A percentile compares a stretch with the other conserved stretches of the same genome.
Conservation (phyloP, 1,140 invertebrate species). For the Himalopsyche phryganea region DNA sequence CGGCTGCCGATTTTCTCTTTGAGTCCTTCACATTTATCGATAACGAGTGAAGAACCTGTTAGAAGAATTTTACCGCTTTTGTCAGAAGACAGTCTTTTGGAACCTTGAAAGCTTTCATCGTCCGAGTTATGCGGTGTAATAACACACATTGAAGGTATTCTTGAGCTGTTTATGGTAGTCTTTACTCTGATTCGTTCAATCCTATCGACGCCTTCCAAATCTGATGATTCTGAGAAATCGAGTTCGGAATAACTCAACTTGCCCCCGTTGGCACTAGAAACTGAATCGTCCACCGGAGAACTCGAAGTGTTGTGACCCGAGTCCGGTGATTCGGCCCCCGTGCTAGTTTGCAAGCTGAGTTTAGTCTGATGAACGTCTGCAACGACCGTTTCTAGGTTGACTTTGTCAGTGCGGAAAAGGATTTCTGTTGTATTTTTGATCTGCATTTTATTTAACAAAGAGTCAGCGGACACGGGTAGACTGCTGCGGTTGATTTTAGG, state of each 20-base stretch:
- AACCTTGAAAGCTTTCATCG: constrained; percentile 64
- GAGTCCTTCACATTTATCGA: constrained; percentile 1
- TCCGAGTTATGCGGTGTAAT: constrained; percentile 85
- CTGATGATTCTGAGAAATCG: constrained; percentile 77
- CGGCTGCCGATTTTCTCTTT: constrained; percentile 35
- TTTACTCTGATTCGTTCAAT: constrained; percentile 81
- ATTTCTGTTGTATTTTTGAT: constrained; percentile 1
- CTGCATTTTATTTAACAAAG: neutral
- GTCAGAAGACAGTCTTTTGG: constrained; percentile 12
- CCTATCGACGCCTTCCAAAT: constrained; percentile 77
- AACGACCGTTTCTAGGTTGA: constrained; percentile 23
- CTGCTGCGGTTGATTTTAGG: constrained; percentile 16
- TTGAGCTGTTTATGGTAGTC: constrained; percentile 79
- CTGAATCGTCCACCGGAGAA: constrained; percentile 71
- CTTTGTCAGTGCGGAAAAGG: neutral
- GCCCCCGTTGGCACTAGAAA: constrained; percentile 62
- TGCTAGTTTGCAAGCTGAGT: neutral
- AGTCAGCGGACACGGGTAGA: neutral
- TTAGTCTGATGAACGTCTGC: constrained; percentile 26
- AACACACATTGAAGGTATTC: constrained; percentile 89
- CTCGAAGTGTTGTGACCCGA: constrained; percentile 78
- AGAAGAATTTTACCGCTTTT: neutral
- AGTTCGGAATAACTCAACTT: constrained; percentile 67
- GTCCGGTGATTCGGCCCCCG: constrained; percentile 67
- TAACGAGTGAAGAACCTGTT: neutral